Percentiles rank a stretch among this genome's conserved stretches.
These are phyloP conservation scores for Sapayoa aenigma DNA, from an alignment of 2,113 vertebrate genomes.

Conservation along the genomic window DNA sequence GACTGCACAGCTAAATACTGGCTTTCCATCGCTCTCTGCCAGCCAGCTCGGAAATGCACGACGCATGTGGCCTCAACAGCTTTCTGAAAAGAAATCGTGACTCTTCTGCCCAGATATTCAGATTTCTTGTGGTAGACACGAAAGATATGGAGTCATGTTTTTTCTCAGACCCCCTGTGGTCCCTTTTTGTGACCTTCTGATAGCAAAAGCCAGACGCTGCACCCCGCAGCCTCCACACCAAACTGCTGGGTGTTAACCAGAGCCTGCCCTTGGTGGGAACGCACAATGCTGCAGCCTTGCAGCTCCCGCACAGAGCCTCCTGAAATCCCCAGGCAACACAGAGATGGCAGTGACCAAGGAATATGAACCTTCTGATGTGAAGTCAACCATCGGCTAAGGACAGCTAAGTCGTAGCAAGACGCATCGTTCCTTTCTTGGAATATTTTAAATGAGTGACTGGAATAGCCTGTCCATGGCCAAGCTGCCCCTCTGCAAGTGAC, in stretches of 20 bases:
- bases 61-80: background rate
- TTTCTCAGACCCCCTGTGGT: background rate
- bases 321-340: background rate
- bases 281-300: background rate
- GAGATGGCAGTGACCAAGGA: background rate
- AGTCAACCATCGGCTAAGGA: background rate
- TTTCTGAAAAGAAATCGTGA: background rate
- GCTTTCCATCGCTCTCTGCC: background rate
- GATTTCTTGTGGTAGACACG: background rate
- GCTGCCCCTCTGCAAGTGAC: background rate
- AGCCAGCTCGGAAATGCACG: background rate
- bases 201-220: background rate
- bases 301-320: background rate
- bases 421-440: background rate
- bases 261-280: background rate
- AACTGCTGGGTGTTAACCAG: background rate
- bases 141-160: rapidly evolving
- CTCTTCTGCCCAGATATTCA: background rate
- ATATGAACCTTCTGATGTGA: background rate
- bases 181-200: background rate
- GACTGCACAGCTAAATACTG: background rate
- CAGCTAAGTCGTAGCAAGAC: background rate
- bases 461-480: rapidly evolving
- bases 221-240: background rate
- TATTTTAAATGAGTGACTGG: background rate